Evolutionary conservation across 2,888 invertebrate species (phyloP).

Genomic region (Callyntrura sp.): DNA sequence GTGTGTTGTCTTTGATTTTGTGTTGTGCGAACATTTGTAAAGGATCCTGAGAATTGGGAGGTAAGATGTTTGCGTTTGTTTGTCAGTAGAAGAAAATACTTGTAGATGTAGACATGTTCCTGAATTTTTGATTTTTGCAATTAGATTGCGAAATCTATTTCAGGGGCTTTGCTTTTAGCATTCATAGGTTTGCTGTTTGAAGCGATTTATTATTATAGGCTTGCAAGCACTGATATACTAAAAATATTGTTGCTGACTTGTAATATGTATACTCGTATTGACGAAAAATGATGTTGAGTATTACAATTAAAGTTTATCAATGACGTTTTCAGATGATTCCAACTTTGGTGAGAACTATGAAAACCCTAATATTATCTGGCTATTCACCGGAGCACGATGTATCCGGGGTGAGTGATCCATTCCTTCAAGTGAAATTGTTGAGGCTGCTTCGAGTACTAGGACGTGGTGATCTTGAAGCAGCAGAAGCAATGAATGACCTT

Average conservation of each 20-base stretch:
- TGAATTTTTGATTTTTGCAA: not conserved
- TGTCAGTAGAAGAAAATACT: constrained; percentile 28
- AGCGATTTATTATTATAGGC: too few species aligned
- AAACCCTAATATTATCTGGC: constrained; percentile 98
- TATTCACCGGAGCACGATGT: constrained; percentile 99
- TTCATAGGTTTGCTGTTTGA: too few species aligned
- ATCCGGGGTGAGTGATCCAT: constrained; percentile 99
- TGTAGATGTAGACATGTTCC: too few species aligned
- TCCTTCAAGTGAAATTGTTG: constrained; percentile 99
- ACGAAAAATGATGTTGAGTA: constrained; percentile 6
- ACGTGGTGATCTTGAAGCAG: constrained; percentile 97
- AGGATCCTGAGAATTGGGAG: constrained; percentile 83
- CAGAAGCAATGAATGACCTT: constrained; percentile 99
- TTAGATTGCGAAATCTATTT: not conserved
- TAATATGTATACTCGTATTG: not conserved
- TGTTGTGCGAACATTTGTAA: constrained; percentile 72
- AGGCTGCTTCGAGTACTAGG: constrained; percentile 97
- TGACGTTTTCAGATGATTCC: constrained; percentile 59
- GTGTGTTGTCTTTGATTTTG: constrained; percentile 67
- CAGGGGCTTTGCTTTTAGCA: not conserved
- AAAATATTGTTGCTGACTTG: not conserved
- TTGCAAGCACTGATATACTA: constrained; percentile 24
- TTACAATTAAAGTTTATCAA: too few species aligned
- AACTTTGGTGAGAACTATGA: constrained; percentile 95
- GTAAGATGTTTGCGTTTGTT: constrained; percentile 79